Evolutionary conservation across 1,140 invertebrate species (phyloP).

Genomic region (Pseudoatta argentina): DNA sequence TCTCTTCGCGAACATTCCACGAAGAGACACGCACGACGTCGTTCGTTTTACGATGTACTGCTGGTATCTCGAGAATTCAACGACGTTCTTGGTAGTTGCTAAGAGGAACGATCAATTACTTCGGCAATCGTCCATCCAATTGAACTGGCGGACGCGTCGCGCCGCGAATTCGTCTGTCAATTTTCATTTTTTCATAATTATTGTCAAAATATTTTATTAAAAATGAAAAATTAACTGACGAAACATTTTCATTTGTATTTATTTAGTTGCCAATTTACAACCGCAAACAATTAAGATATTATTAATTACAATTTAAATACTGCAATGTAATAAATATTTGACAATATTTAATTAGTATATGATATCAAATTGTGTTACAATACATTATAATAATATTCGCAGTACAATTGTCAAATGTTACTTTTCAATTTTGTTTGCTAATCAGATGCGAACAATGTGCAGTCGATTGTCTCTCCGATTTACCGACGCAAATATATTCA

Average conservation of each 20-base stretch:
- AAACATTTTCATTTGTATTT: not conserved
- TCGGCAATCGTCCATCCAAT: constrained; percentile 32
- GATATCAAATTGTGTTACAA: not conserved
- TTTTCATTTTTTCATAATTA: not conserved
- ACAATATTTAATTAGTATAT: constrained; percentile 4
- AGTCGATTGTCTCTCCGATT: not conserved
- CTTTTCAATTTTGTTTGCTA: not conserved
- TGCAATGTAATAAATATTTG: not conserved
- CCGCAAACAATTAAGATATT: not conserved
- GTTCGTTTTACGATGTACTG: constrained; percentile 46
- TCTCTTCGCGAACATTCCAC: constrained; percentile 1
- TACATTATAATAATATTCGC: not conserved
- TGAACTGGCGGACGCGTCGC: not conserved
- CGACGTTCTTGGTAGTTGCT: constrained; percentile 20
- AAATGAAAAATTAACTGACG: not conserved
- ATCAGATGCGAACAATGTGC: not conserved
- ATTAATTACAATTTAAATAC: not conserved
- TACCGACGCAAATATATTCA: constrained; percentile 33
- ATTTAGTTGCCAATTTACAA: not conserved
- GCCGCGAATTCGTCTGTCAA: constrained; percentile 2
- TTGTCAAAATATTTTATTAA: not conserved
- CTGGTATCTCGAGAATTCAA: constrained; percentile 49
- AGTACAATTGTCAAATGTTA: not conserved
- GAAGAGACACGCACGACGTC: constrained; percentile 10
- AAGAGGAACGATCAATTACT: constrained; percentile 54